Percentiles rank a stretch among this genome's conserved stretches.
Evolutionary conservation across 1,140 invertebrate genomes (phyloP).

Genomic region (Nixonia krombeini): DNA sequence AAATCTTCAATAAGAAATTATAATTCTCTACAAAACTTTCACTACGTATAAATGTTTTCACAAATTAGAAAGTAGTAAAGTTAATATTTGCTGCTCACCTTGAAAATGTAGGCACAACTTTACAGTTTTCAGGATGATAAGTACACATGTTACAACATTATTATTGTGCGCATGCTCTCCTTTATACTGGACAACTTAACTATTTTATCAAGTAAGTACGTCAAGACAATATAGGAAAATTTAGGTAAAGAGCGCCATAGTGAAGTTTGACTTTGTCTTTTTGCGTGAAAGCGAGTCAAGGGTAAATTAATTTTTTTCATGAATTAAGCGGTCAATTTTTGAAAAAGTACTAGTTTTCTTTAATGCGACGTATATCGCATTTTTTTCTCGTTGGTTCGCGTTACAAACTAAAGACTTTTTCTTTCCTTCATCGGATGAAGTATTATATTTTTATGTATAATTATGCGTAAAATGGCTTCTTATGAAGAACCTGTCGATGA

Average conservation of each 20-base stretch:
- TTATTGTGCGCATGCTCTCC: constrained; percentile 33
- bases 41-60: too few species aligned
- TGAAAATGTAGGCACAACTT: not conserved
- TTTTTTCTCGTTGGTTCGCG: constrained; percentile 21
- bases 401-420: constrained; percentile 12
- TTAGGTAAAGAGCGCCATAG: not conserved
- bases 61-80: too few species aligned
- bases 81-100: constrained; percentile 18
- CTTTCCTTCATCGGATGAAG: constrained; percentile 11
- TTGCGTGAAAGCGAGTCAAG: constrained; percentile 31
- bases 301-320: not conserved
- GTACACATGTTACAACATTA: not conserved
- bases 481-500: constrained; percentile 5
- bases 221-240: constrained; percentile 5
- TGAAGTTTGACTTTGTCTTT: constrained; percentile 12
- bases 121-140: constrained; percentile 6
- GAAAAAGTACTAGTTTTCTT: constrained; percentile 18
- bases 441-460: constrained; percentile 13
- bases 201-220: constrained; percentile 53
- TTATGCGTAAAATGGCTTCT: constrained; percentile 1
- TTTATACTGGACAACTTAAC: constrained; percentile 30
- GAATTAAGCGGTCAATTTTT: constrained; percentile 27
- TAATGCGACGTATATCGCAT: constrained; percentile 31
- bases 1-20: too few species aligned
- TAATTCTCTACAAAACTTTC: too few species aligned